Evolutionary conservation across 2,797 vertebrate species (phyloP), one percentile per base, ranked within the genome.

Genomic region (Malacoctenus gilli): DNA sequence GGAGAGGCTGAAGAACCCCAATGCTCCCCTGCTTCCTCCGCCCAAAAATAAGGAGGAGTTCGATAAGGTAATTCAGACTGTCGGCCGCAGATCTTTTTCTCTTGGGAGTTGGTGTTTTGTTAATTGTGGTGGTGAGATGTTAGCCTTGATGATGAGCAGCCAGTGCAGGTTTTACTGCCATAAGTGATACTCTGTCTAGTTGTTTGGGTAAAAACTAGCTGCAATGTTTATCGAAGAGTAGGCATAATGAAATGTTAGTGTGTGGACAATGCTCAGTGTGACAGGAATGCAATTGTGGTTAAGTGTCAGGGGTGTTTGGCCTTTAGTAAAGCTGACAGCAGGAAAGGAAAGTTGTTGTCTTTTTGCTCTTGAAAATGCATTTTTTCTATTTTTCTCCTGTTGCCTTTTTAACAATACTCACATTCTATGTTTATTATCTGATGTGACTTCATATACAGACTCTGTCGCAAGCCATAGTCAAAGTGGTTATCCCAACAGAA

Each of bases 401-500:
- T 96, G 96, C 93, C 94, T 97, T 96, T 96, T 96, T 96, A 98
- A 98, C 97, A 98, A 97, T 98, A 98, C 97, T 99, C 97, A 99
- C 96, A 96, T 98, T 99, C 96, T 99, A 98, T 99, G 96, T 99
- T 96, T 98, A 99, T 98, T 98, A 98, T 99, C 95, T 99, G 97
- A 98, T 99, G 96, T 99, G 96, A 99, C 97, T 99, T 98, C 96
- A 98, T 98, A 99, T 98, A 98, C 97, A 99, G 97, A 99, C 95
- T 99, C 97, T 99, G 96, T 99, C 97, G 96, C 96, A 99, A 98
- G 97, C 97, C 97, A 98, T 99, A 99, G 97, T 99, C 97, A 99
- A 99, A 99, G 97, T 99, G 97, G 97, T 99, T 99, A 99, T 99
- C 97, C 97, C 97, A 98, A 99, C 97, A 98, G 97, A 99, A 99